Base-by-base conservation (phyloP, 1,140 invertebrate species). In the Hypothenemus hampei region DNA sequence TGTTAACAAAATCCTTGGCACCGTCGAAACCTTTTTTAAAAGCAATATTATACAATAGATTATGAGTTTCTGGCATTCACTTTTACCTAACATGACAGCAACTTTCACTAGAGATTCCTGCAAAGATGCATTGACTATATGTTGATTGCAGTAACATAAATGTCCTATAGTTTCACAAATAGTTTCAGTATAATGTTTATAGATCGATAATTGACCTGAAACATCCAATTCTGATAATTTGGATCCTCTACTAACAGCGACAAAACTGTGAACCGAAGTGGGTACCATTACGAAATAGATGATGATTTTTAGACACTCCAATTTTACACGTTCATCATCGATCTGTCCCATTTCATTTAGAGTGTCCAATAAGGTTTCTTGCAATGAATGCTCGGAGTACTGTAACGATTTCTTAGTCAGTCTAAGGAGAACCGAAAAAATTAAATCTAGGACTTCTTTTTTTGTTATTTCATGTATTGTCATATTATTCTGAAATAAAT, bases 281-380 rank as follows among this genome's bases (percentile, higher is more conserved):
- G 78, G 77, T 63, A 83, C 75, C 65, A 86, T 76, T 56, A 86
- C 77, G 44, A 82, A 80, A 66, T 81, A 80, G 11, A 85, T 71
- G 3, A 80, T 74, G 44, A 84, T 70, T 63, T 81, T 83, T 26
- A 78, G 70, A 19, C 75, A 75, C 19, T 80, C 70, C n/a, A 81
- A 64, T 24, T 53, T 50, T 1, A 77, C 73, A 52, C 72, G 68
- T 23, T 75, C 67, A 43, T 74, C 70, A 21, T 64, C 56, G 36
- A 68, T 67, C 4, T 69, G 49, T 36, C 72, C 77, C 52, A 83
- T 74, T 56, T 76, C 70, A 65, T 69, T 75, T 6, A 83, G 75
- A 21, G 76, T 75, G 20, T 70, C 55, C 4, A 84, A 62, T 41
- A 80, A 67, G 11, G 74, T 72, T 11, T 74, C 68, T 61, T 84